These are phyloP conservation scores for Drosophila niveifrons DNA, from an alignment of 2,888 invertebrate species.

Conservation along the genomic window DNA sequence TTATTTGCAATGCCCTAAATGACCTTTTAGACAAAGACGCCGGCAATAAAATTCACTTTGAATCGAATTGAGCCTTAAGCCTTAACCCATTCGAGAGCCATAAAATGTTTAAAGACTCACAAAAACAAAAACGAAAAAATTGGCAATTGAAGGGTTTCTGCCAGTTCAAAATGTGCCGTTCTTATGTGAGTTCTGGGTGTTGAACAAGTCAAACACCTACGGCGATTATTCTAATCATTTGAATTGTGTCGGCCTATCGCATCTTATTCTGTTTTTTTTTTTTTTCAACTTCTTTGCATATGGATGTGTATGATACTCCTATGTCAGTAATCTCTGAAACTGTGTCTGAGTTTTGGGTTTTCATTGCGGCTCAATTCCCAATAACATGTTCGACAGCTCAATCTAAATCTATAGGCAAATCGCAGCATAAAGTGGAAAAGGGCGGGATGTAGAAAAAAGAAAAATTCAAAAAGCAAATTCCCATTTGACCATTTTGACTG, in stretches of 20 bases:
- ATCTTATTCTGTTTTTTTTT: not conserved
- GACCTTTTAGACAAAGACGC: constrained; percentile 32
- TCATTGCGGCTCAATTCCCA: constrained; percentile 44
- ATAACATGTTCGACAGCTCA: constrained; percentile 78
- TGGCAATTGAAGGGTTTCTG: constrained; percentile 40
- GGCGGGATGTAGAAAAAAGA: not conserved
- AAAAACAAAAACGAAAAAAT: constrained; percentile 13
- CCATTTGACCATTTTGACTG: constrained; percentile 77
- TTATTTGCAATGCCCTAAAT: constrained; percentile 41
- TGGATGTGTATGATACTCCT: constrained; percentile 34
- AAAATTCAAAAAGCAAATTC: constrained; percentile 69
- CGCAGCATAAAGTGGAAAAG: constrained; percentile 14
- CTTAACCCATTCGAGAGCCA: constrained; percentile 35
- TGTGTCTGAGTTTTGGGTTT: constrained; percentile 25
- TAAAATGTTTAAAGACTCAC: constrained; percentile 40
- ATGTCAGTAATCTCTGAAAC: constrained; percentile 30
- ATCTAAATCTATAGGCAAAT: constrained; percentile 73
- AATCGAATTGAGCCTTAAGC: constrained; percentile 25
- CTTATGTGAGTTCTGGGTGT: constrained; percentile 39
- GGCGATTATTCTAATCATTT: constrained; percentile 80
- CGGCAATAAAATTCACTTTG: constrained; percentile 56
- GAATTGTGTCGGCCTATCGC: constrained; percentile 49
- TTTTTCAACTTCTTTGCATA: constrained; percentile 9
- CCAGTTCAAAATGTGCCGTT: constrained; percentile 22
- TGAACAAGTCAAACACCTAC: constrained; percentile 65